Base-by-base conservation (phyloP, 2,888 invertebrate genomes). In the Drosophila neutralis region DNA sequence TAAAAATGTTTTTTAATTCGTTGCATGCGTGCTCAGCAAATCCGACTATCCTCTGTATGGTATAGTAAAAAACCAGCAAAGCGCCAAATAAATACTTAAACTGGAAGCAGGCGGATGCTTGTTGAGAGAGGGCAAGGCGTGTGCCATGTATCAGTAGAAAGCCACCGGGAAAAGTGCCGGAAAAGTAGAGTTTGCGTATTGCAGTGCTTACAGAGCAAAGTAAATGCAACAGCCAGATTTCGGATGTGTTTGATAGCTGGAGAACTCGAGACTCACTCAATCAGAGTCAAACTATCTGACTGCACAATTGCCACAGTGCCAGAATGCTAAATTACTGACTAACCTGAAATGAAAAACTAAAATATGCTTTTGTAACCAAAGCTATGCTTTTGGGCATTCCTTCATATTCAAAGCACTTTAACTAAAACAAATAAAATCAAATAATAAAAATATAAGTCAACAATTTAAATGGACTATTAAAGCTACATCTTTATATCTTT, bases 41-140 rank as follows among this genome's bases (percentile, higher is more conserved):
- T 27, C 13, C 24, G 13, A 8, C 15, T 33, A 40, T 13, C 33
- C 11, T 24, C 1, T 11, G 21, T 21, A 5, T 21, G 10, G 27
- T 13, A 38, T 18, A 2, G 58, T 63, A 73, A 83, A 74, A 73
- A 65, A n/a, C 36, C 62, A 89, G 67, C 72, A 69, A 78, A 85
- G 75, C 69, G 77, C 83, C 83, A 83, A 87, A 78, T 78, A 89
- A 85, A 85, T 83, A 87, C 66, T 53, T 52, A 57, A 48, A 58
- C 56, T 58, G 61, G n/a, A 56, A 42, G 33, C 49, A 51, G 58
- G 61, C 49, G 27, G 24, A 13, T 45, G 21, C 42, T 21, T 29
- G 24, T 45, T 40, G 36, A 7, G 42, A 18, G n/a, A 13, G n/a
- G 31, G 18, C 38, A 21, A n/a, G 27, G 24, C 31, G n/a, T 33